Evolutionary conservation across 2,888 invertebrate genomes (phyloP).

Genomic region (Myathropa florea): DNA sequence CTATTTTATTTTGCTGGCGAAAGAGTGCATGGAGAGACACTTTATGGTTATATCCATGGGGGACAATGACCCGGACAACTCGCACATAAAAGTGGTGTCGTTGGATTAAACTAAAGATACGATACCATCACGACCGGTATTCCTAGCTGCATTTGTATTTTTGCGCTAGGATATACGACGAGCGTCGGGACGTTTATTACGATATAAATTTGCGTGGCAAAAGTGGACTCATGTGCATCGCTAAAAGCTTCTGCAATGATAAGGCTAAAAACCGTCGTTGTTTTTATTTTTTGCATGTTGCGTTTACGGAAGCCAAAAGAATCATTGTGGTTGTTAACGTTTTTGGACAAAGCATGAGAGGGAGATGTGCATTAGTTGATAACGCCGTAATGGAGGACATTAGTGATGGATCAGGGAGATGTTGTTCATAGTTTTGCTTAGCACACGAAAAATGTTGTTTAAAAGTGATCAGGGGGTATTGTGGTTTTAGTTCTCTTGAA

Average conservation of each 20-base stretch:
- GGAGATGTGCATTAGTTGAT: background rate
- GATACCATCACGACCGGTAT: constrained; percentile 16
- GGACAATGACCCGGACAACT: constrained; percentile 32
- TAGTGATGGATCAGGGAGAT: background rate
- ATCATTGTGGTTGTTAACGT: background rate
- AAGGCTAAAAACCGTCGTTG: background rate
- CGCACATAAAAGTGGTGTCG: constrained; percentile 25
- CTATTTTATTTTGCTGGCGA: constrained; percentile 35
- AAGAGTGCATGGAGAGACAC: constrained; percentile 10
- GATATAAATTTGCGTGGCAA: constrained; percentile 32
- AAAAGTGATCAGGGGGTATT: background rate
- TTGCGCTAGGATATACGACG: constrained; percentile 2
- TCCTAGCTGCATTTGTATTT: constrained; percentile 6
- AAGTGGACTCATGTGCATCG: constrained; percentile 40
- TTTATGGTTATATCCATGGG: constrained; percentile 37
- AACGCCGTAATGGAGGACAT: background rate
- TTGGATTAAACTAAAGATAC: constrained; percentile 40
- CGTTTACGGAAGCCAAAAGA: background rate
- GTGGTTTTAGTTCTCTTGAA: too few species aligned
- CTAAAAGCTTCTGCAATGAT: constrained; percentile 38
- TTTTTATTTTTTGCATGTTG: background rate
- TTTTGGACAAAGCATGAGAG: background rate
- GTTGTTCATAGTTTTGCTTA: background rate
- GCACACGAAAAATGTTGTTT: too few species aligned
- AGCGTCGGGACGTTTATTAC: constrained; percentile 22